Evolutionary conservation across 2,113 vertebrate species (phyloP).

Genomic region (Progne subis): DNA sequence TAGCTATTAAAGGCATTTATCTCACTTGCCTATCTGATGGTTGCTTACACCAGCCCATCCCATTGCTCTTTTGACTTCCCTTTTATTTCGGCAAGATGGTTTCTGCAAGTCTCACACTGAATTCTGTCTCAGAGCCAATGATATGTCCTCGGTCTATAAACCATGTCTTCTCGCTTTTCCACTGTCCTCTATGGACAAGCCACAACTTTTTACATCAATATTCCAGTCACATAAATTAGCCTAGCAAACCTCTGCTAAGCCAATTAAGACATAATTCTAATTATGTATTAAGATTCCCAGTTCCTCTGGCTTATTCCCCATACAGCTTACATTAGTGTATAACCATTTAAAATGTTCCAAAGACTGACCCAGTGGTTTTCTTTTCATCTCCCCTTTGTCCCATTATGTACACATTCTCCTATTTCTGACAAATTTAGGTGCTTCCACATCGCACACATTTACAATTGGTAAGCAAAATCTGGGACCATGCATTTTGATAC

Average conservation of each 20-base stretch:
- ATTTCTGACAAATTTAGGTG: neutral
- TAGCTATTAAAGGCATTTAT: neutral
- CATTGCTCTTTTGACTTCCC: neutral
- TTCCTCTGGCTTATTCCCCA: slow-evolving; percentile 15
- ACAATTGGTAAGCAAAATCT: neutral
- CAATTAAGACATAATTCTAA: slow-evolving; percentile 60
- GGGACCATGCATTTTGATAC: neutral
- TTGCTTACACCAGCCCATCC: neutral
- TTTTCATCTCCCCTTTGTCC: neutral
- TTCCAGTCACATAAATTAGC: neutral
- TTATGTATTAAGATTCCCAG: slow-evolving; percentile 30
- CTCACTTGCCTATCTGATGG: neutral
- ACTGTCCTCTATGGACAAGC: neutral
- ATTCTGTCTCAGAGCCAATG: neutral
- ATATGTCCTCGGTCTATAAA: neutral
- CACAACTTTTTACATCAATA: slow-evolving; percentile 3
- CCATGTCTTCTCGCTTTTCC: neutral
- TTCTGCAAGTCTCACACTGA: neutral
- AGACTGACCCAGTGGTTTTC: neutral
- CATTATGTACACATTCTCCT: neutral
- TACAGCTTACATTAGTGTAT: neutral
- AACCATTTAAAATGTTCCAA: neutral
- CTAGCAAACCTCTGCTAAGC: slow-evolving; percentile 19
- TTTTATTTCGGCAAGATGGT: neutral
- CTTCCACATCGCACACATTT: neutral